phyloP scores from a whole-genome alignment of 2,888 invertebrate species.

The Acronicta psi region DNA sequence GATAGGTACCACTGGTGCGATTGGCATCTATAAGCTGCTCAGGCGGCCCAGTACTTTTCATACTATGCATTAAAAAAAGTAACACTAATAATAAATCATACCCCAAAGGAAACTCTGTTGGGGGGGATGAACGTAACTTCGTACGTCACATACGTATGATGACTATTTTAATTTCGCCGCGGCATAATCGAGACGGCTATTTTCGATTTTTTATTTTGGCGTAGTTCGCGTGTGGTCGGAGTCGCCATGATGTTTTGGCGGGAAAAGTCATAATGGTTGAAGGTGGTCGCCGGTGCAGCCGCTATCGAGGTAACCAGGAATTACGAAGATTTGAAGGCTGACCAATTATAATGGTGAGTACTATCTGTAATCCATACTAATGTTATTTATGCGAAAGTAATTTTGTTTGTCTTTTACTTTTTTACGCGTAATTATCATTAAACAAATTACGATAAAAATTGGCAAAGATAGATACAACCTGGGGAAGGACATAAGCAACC shows the following conservation, averaged over 20 bases:
- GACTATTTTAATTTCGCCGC: conserved; percentile 85
- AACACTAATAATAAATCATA: conserved; percentile 8
- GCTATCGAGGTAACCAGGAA: conserved; percentile 33
- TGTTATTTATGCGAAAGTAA: too few relatives aligned
- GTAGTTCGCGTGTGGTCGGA: conserved; percentile 88
- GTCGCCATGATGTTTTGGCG: conserved; percentile 80
- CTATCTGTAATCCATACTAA: not conserved
- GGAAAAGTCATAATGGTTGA: conserved; percentile 80
- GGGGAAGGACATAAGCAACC: too few relatives aligned
- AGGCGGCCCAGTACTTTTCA: too few relatives aligned
- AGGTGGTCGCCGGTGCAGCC: conserved; percentile 72
- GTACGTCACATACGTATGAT: conserved; percentile 59
- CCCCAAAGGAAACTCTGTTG: conserved; percentile 69
- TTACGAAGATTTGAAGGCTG: not conserved
- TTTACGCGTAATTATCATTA: too few relatives aligned
- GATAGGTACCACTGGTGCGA: too few relatives aligned
- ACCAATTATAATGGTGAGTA: conserved; percentile 33
- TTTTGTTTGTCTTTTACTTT: too few relatives aligned
- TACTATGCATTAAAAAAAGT: too few relatives aligned
- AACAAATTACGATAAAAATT: too few relatives aligned
- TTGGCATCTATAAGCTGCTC: too few relatives aligned
- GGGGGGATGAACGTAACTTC: conserved; percentile 72
- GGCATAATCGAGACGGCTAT: conserved; percentile 80
- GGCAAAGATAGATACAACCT: too few relatives aligned
- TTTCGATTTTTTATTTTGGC: conserved; percentile 87